These are phyloP conservation scores for Rugalucina vietnamica DNA, from an alignment of 2,888 invertebrate species.

Conservation along the genomic window DNA sequence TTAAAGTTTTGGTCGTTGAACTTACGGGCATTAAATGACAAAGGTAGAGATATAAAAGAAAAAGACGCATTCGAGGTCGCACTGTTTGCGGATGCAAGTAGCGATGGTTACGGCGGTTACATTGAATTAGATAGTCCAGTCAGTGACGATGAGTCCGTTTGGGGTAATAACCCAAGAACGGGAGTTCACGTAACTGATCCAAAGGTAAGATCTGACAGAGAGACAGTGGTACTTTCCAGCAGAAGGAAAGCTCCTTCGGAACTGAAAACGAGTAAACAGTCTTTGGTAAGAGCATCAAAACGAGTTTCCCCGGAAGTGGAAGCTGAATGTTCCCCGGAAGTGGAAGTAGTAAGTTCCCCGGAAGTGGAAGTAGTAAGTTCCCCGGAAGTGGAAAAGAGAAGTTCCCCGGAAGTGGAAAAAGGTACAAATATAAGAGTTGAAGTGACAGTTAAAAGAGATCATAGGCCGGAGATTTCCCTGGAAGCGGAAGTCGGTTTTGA, in stretches of 20 bases:
- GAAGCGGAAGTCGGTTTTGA: no score
- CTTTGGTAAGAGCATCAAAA: no score
- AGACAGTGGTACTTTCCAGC: no score
- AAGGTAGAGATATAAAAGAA: neutral
- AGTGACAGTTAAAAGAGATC: no score
- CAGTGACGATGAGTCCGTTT: neutral
- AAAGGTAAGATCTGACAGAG: no score
- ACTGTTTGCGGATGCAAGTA: neutral
- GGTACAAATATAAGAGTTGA: no score
- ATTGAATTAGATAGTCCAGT: neutral
- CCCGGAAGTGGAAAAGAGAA: neutral
- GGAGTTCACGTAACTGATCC: no score
- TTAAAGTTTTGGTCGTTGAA: neutral
- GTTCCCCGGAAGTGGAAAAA: neutral
- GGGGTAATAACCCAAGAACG: no score
- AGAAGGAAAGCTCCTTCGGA: no score
- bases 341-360: neutral
- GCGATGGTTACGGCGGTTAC: neutral
- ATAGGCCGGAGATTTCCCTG: no score
- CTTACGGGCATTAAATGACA: neutral
- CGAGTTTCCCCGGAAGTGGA: neutral
- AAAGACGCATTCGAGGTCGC: neutral
- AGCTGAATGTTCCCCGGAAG: neutral
- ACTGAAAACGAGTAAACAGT: no score
- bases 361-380: neutral